phyloP scores from a whole-genome alignment of 1,140 invertebrate species.

The Papilio polyxenes region DNA sequence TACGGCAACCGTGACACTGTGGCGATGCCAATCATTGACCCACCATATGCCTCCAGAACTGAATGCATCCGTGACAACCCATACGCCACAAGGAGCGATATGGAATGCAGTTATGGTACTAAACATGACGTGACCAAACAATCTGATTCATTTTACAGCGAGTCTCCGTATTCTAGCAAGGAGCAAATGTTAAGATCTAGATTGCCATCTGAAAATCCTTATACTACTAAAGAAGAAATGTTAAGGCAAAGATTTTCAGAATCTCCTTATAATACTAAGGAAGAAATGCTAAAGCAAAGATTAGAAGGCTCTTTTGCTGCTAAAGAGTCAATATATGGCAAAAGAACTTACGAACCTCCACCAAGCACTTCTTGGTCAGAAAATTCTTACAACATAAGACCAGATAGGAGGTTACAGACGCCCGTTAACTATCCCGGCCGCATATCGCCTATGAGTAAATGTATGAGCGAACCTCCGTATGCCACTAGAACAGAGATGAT shows the following conservation, averaged over 20 bases:
- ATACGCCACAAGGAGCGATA: constrained; percentile 62
- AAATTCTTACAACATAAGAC: constrained; percentile 66
- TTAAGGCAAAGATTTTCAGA: constrained; percentile 75
- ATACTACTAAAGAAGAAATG: constrained; percentile 79
- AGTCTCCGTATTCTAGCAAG: constrained; percentile 78
- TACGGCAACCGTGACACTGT: constrained; percentile 70
- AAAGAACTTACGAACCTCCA: constrained; percentile 75
- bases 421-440: constrained; percentile 68
- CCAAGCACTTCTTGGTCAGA: constrained; percentile 71
- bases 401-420: constrained; percentile 71
- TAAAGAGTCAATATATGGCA: constrained; percentile 72
- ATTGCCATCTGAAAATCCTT: constrained; percentile 72
- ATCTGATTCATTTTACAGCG: constrained; percentile 63
- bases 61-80: constrained; percentile 66
- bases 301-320: constrained; percentile 59
- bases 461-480: constrained; percentile 77
- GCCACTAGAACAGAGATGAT: constrained; percentile 73
- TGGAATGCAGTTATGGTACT: constrained; percentile 69
- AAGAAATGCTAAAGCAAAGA: constrained; percentile 76
- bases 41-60: constrained; percentile 63
- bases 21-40: constrained; percentile 67
- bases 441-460: constrained; percentile 73
- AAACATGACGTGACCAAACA: constrained; percentile 69
- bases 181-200: constrained; percentile 76
- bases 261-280: constrained; percentile 77